phyloP scores from a whole-genome alignment of 1,140 invertebrate genomes.

The Drosophila saltans region DNA sequence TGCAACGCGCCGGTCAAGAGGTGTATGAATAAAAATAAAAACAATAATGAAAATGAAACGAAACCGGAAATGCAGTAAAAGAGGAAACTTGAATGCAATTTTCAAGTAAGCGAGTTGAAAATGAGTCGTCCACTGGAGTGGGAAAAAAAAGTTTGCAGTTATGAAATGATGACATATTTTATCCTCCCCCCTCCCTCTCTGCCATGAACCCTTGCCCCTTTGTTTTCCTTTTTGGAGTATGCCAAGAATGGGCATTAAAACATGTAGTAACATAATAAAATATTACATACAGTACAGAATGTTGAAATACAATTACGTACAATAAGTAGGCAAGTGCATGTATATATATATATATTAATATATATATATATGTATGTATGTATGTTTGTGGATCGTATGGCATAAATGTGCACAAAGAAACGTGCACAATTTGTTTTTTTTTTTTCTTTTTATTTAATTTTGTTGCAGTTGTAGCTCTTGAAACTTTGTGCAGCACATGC shows the following conservation, averaged over 20 bases:
- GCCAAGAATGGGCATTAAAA: constrained; percentile 26
- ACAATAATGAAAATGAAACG: background rate
- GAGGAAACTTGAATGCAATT: constrained; percentile 59
- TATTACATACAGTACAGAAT: constrained; percentile 62
- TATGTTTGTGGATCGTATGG: constrained; percentile 32
- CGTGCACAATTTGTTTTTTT: constrained; percentile 21
- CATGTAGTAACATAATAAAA: constrained; percentile 63
- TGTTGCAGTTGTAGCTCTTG: constrained; percentile 63
- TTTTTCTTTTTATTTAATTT: constrained; percentile 71
- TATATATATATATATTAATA: background rate
- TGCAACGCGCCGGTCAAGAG: constrained; percentile 17
- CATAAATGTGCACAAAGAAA: constrained; percentile 45
- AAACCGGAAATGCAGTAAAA: constrained; percentile 1
- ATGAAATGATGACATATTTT: constrained; percentile 63
- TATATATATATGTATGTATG: background rate
- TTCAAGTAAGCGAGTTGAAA: constrained; percentile 67
- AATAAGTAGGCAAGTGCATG: constrained; percentile 24
- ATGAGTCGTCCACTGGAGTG: constrained; percentile 49
- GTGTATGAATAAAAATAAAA: constrained; percentile 23
- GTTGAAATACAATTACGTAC: constrained; percentile 70
- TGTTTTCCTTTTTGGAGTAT: constrained; percentile 23
- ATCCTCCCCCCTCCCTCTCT: too few species aligned
- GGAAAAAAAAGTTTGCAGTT: constrained; percentile 30
- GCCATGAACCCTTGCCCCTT: too few species aligned
- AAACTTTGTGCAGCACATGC: constrained; percentile 64